Conservation (phyloP, 1,140 invertebrate species). For the Temnothorax longispinosus region DNA sequence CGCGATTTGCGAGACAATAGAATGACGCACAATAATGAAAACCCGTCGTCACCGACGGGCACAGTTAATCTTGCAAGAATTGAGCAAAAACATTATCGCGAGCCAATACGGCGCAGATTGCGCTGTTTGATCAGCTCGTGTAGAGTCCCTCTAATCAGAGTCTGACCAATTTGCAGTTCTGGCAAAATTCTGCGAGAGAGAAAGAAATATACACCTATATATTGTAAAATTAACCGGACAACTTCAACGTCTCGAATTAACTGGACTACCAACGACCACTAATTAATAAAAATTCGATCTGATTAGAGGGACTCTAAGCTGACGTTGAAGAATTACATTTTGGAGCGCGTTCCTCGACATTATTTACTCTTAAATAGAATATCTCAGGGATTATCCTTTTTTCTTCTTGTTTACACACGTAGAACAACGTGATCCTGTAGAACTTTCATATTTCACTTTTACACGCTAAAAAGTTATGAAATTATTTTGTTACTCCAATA, state of each 20-base stretch:
- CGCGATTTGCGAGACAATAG: slow-evolving; percentile 36
- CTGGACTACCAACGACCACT: too few relatives aligned
- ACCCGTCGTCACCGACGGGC: neutral
- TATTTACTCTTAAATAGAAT: neutral
- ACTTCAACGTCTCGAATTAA: too few relatives aligned
- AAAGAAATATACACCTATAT: too few relatives aligned
- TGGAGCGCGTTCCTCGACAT: neutral
- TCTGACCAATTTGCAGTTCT: too few relatives aligned
- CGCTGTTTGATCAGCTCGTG: neutral
- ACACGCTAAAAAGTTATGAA: neutral
- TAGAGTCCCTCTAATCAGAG: too few relatives aligned
- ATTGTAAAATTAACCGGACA: too few relatives aligned
- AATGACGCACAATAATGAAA: slow-evolving; percentile 18
- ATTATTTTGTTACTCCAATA: neutral
- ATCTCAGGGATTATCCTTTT: slow-evolving; percentile 6
- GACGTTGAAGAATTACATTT: neutral
- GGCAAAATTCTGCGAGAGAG: too few relatives aligned
- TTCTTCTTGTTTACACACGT: neutral
- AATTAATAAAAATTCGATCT: too few relatives aligned
- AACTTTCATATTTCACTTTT: neutral
- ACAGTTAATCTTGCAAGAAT: slow-evolving; percentile 36
- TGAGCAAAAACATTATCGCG: slow-evolving; percentile 17
- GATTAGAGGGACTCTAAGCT: too few relatives aligned
- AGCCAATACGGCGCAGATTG: slow-evolving; percentile 25
- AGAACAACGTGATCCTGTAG: neutral